phyloP scores from a whole-genome alignment of 2,113 vertebrate species.

The Ovibos moschatus region DNA sequence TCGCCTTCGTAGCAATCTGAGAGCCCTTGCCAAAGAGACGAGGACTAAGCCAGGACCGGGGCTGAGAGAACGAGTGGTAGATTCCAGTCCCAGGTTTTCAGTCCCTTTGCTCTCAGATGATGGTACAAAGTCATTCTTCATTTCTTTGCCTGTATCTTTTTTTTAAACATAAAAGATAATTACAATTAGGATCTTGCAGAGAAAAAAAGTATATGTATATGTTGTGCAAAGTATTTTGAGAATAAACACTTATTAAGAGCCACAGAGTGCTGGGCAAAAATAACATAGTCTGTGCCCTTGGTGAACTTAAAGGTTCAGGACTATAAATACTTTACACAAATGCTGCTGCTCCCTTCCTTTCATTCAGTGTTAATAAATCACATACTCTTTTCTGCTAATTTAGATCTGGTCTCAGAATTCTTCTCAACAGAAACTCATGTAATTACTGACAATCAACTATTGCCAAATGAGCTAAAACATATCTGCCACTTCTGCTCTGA shows the following conservation, averaged over 20 bases:
- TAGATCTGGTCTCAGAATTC: background rate
- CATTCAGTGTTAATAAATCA: background rate
- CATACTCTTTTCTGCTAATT: background rate
- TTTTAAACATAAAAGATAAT: background rate
- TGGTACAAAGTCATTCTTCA: background rate
- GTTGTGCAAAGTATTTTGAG: background rate
- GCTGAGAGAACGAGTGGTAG: background rate
- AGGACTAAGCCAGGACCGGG: background rate
- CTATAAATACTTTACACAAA: background rate
- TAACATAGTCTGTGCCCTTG: background rate
- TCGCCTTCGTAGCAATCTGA: background rate
- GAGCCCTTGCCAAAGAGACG: background rate
- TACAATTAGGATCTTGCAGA: background rate
- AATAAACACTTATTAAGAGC: slow-evolving; percentile 15
- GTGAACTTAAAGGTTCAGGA: slow-evolving; percentile 24
- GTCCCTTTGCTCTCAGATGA: background rate
- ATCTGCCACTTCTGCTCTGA: background rate
- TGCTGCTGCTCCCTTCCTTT: background rate
- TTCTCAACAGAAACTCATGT: background rate
- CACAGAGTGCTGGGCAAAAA: background rate
- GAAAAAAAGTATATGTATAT: background rate
- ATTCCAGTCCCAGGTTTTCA: background rate
- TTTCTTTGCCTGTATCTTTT: background rate
- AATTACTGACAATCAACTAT: slow-evolving; percentile 9
- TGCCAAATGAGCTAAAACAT: slow-evolving; percentile 11